These are phyloP conservation scores for Burhinus oedicnemus DNA, from an alignment of 2,113 vertebrate genomes.

Conservation along the genomic window DNA sequence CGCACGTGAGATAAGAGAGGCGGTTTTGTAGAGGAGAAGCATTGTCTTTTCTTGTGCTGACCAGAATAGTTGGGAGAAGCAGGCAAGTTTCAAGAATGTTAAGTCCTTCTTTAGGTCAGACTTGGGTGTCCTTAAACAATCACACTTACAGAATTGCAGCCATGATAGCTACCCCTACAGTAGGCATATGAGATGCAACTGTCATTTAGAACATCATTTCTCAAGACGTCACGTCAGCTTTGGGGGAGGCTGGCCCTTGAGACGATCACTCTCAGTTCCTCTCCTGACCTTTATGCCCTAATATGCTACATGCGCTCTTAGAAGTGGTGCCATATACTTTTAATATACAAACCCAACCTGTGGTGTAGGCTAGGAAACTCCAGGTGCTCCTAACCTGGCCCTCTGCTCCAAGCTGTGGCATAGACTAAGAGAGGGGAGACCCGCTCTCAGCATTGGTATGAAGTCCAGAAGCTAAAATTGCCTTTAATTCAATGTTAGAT, in stretches of 20 bases:
- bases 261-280: background rate
- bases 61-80: background rate
- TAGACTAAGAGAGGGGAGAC: background rate
- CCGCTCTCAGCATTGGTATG: background rate
- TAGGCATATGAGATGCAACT: background rate
- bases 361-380: background rate
- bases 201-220: background rate
- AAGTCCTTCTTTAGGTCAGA: background rate
- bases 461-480: background rate
- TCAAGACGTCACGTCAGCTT: background rate
- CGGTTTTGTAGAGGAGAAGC: background rate
- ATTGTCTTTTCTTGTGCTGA: background rate
- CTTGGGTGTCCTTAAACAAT: background rate
- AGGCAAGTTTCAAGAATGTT: background rate
- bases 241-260: background rate
- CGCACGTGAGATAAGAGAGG: background rate
- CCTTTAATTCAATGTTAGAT: background rate
- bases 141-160: background rate
- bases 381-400: background rate
- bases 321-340: background rate
- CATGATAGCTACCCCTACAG: accelerated
- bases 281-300: background rate
- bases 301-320: background rate
- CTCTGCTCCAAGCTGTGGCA: background rate
- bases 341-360: background rate